Conservation (phyloP, 2,888 invertebrate species). For the Macrophya annulata region DNA sequence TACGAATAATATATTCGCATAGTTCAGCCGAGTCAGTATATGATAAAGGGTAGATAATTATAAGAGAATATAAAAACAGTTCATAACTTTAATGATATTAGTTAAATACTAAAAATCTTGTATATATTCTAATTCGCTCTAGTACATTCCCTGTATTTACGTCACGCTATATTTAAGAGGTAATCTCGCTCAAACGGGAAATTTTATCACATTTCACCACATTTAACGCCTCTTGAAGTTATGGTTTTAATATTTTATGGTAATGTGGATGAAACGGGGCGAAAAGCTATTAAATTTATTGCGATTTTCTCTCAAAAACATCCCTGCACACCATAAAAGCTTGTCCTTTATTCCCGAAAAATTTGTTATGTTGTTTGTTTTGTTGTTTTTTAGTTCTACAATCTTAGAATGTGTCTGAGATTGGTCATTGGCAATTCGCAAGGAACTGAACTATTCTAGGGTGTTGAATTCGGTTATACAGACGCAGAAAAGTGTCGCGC, state of each 20-base stretch:
- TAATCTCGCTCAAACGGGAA: background rate
- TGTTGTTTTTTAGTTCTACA: background rate
- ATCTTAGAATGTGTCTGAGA: background rate
- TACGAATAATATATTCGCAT: slow-evolving; percentile 29
- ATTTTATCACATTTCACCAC: background rate
- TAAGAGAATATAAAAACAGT: slow-evolving; percentile 55
- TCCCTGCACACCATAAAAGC: background rate
- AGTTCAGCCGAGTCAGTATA: slow-evolving; percentile 58
- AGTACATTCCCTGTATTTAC: slow-evolving; percentile 66
- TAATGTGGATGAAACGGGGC: background rate
- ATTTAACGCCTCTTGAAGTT: background rate
- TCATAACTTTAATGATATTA: slow-evolving; percentile 32
- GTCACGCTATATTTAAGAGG: slow-evolving; percentile 57
- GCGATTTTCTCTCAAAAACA: background rate
- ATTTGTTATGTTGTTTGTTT: background rate
- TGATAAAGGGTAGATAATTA: slow-evolving; percentile 61
- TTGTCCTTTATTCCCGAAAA: background rate
- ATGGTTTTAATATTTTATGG: background rate
- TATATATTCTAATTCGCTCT: slow-evolving; percentile 61
- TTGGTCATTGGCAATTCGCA: background rate
- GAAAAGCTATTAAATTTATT: background rate
- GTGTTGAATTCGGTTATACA: background rate
- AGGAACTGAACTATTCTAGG: background rate
- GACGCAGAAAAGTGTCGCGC: background rate
- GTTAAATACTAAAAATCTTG: slow-evolving; percentile 27